Conservation (phyloP, 1,140 invertebrate genomes). For the Pomacea maculata region DNA sequence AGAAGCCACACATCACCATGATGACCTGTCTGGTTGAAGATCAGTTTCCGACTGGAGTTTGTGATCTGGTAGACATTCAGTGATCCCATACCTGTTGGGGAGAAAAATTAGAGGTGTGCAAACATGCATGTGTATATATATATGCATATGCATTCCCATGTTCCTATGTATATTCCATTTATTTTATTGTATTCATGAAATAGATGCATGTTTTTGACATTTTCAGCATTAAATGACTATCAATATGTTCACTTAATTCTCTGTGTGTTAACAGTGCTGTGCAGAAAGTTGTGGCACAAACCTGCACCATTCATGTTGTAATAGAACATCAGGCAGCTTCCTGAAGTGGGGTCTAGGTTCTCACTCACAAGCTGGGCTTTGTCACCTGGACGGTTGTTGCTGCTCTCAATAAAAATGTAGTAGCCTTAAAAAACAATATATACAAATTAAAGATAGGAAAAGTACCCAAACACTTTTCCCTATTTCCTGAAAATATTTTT, state of each 20-base stretch:
- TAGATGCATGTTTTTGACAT: too few relatives aligned
- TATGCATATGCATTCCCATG: too few relatives aligned
- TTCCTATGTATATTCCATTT: too few relatives aligned
- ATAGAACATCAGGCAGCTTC: slow-evolving; percentile 68
- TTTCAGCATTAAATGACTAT: too few relatives aligned
- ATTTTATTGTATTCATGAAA: too few relatives aligned
- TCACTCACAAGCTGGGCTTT: slow-evolving; percentile 47
- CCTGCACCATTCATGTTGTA: slow-evolving; percentile 78
- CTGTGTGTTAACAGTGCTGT: neutral
- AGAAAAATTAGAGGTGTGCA: neutral
- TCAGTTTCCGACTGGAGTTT: neutral
- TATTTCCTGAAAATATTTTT: too few relatives aligned
- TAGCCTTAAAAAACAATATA: slow-evolving; percentile 56
- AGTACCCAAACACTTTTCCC: too few relatives aligned
- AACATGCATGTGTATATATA: too few relatives aligned
- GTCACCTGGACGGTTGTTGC: slow-evolving; percentile 32
- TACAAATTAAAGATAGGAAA: too few relatives aligned
- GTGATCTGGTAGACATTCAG: slow-evolving; percentile 54
- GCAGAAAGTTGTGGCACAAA: neutral
- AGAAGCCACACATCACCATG: slow-evolving; percentile 42
- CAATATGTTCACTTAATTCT: too few relatives aligned
- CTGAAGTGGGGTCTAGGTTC: slow-evolving; percentile 18
- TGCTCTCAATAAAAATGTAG: slow-evolving; percentile 79
- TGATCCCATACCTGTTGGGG: slow-evolving; percentile 29
- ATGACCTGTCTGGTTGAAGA: slow-evolving; percentile 28